Percentiles rank a stretch among this genome's conserved stretches.
phyloP scores from a whole-genome alignment of 2,888 invertebrate genomes.

The Druceiella hillmani region DNA sequence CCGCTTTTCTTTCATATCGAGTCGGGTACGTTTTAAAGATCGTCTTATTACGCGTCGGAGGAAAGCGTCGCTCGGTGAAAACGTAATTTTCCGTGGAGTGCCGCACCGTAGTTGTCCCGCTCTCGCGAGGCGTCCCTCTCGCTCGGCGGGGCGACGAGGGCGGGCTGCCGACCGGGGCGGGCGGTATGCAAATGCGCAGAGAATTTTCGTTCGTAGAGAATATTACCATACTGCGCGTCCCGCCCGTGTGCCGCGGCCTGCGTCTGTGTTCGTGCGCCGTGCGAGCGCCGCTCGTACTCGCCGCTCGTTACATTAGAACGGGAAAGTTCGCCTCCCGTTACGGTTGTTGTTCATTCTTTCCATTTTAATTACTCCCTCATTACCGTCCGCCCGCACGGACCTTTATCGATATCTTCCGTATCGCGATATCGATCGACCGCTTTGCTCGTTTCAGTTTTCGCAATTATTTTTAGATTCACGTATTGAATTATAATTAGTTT shows the following conservation, averaged over 20 bases:
- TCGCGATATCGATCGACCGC: too few species aligned
- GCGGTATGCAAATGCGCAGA: constrained; percentile 53
- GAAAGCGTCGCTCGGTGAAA: neutral
- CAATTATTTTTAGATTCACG: too few species aligned
- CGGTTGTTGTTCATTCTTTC: constrained; percentile 53
- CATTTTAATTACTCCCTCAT: constrained; percentile 53
- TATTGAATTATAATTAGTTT: too few species aligned
- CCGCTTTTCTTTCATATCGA: constrained; percentile 10
- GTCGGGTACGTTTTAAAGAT: constrained; percentile 4
- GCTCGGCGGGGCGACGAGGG: constrained; percentile 18
- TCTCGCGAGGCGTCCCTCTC: constrained; percentile 34
- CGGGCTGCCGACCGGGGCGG: constrained; percentile 30
- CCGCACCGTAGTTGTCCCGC: constrained; percentile 43
- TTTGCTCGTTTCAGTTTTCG: too few species aligned
- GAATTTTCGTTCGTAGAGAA: constrained; percentile 22
- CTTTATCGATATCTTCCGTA: too few species aligned
- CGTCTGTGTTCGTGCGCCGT: constrained; percentile 47
- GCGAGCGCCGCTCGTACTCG: constrained; percentile 13
- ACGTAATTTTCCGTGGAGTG: too few species aligned
- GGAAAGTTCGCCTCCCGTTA: constrained; percentile 54
- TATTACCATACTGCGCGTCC: constrained; percentile 16
- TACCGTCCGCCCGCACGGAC: too few species aligned
- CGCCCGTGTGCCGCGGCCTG: constrained; percentile 33
- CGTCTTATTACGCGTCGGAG: constrained; percentile 6
- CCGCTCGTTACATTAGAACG: constrained; percentile 36